These are phyloP conservation scores for Isichthys henryi DNA, from an alignment of 2,113 vertebrate genomes.

Conservation along the genomic window DNA sequence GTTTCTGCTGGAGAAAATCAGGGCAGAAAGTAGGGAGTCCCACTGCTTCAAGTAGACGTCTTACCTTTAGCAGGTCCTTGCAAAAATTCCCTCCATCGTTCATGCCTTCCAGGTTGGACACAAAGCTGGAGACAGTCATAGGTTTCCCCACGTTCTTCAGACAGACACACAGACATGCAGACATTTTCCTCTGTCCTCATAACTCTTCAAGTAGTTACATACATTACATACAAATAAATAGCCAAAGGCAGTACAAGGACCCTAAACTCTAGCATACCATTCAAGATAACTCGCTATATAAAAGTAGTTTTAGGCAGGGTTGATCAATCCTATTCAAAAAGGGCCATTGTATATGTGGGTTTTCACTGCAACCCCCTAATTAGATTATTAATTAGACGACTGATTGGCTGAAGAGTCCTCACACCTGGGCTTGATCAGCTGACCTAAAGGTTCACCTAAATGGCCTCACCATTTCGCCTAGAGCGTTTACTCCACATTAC, in stretches of 20 bases:
- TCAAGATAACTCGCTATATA: neutral
- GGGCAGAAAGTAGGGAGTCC: neutral
- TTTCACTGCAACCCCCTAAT: neutral
- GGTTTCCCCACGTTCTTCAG: slow-evolving; percentile 77
- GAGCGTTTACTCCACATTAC: neutral
- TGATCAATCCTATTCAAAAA: neutral
- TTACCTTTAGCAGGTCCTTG: slow-evolving; percentile 77
- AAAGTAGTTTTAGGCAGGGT: neutral
- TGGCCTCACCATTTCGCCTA: neutral
- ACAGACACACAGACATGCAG: slow-evolving; percentile 20
- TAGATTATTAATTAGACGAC: neutral
- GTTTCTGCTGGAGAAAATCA: neutral
- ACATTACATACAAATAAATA: neutral
- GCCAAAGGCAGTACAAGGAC: neutral
- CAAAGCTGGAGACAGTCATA: slow-evolving; percentile 74
- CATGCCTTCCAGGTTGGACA: slow-evolving; percentile 76
- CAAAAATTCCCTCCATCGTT: slow-evolving; percentile 71
- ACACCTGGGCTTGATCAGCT: neutral
- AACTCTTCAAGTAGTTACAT: neutral
- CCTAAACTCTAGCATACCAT: neutral
- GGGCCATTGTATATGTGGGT: neutral
- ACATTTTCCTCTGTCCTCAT: neutral
- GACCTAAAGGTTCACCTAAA: neutral
- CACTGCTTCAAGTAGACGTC: neutral
- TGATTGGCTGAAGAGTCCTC: neutral